Conservation (phyloP, 2,888 invertebrate genomes). For the Lymantria monacha region DNA sequence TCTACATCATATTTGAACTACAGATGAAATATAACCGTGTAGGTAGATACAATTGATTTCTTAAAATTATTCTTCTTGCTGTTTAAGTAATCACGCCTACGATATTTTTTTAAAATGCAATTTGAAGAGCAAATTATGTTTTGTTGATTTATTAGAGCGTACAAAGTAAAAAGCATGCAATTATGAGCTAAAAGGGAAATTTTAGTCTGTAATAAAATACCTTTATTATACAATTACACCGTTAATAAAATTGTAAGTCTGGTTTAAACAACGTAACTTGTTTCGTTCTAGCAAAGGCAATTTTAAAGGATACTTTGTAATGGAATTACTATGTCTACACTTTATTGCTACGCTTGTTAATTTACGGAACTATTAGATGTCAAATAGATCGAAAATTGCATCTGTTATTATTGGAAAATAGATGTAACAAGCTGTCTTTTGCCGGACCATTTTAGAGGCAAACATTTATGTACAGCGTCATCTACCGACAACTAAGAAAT, state of each 20-base stretch:
- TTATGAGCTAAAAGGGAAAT: constrained; percentile 6
- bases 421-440: too few relatives aligned
- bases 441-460: too few relatives aligned
- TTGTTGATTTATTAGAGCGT: constrained; percentile 6
- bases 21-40: constrained; percentile 7
- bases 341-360: constrained; percentile 11
- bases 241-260: constrained; percentile 14
- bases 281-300: constrained; percentile 12
- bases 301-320: constrained; percentile 19
- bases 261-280: constrained; percentile 15
- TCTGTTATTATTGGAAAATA: not conserved
- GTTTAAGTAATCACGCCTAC: not conserved
- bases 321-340: constrained; percentile 15
- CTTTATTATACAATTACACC: constrained; percentile 21
- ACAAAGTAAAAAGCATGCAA: constrained; percentile 7
- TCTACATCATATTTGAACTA: constrained; percentile 11
- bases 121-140: constrained; percentile 5
- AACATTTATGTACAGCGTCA: too few relatives aligned
- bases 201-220: constrained; percentile 4
- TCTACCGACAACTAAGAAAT: too few relatives aligned
- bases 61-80: constrained; percentile 1
- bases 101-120: constrained; percentile 1
- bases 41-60: constrained; percentile 7
- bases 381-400: constrained; percentile 13
- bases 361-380: constrained; percentile 6